Evolutionary conservation across 2,797 vertebrate genomes (phyloP), one percentile per base, ranked within the genome.

Genomic region (Melanogrammus aeglefinus): DNA sequence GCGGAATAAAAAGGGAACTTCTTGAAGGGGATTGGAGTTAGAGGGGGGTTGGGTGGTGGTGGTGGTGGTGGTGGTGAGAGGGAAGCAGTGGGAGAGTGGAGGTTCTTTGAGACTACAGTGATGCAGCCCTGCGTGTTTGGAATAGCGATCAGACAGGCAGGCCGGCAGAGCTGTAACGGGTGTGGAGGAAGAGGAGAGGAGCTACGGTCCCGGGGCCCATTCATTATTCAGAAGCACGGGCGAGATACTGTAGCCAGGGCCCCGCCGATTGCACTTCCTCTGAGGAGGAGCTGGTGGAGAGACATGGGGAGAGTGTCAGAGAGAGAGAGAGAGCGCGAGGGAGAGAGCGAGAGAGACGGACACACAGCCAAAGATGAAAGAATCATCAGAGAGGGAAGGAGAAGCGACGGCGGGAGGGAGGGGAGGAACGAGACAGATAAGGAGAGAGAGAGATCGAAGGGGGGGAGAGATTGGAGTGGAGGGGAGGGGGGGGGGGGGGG

Each of bases 141-240:
- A 78, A 83, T 87, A 77, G 84, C 79, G 86, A 89, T 87, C 85
- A 85, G 87, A 51, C 47, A 10, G 82, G 77, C 69, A 27, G n/a
- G 69, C 69, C 12, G 69, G 24, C 69, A 27, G 69, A 51, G 76
- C 76, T 86, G 82, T 84, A 86, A 86, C 84, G 44, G 35, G 18
- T 39, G 4, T 0, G 41, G 74, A 69, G n/a, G 66, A 69, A 69
- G n/a, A 81, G 18, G 76, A 79, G 79, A 82, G 84, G 83, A 79
- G 82, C 82, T 83, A 81, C 86, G 89, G 78, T 90, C 86, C 87
- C 84, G 44, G 75, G 77, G 8, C 78, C 79, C 82, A 87, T 91
- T 85, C 82, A 88, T 90, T 89, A 91, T 90, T 90, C 87, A 91
- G 75, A 24, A 69, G 66, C n/a, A 13, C n/a, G 4, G 12, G 66